Percentiles rank a stretch among this genome's conserved stretches.
These are phyloP conservation scores for Lordiphosa mommai DNA, from an alignment of 1,140 invertebrate species.

Conservation along the genomic window DNA sequence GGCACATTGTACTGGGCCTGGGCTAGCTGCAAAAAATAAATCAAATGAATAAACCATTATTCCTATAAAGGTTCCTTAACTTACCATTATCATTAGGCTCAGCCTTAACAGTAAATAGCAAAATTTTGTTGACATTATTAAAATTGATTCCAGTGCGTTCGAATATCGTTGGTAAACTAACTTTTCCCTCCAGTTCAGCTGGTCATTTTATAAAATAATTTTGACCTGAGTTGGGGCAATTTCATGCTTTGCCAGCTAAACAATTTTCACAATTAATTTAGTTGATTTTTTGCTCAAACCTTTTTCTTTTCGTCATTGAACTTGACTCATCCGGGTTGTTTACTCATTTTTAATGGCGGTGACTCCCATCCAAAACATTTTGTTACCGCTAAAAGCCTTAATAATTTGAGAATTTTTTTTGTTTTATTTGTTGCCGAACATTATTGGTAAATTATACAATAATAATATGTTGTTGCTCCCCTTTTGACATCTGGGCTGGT, in stretches of 20 bases:
- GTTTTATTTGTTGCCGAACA: conserved; percentile 53
- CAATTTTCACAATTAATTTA: conserved; percentile 33
- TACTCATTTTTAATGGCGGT: conserved; percentile 37
- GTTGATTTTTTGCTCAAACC: conserved; percentile 20
- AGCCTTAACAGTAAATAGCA: background rate
- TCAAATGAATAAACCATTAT: too few relatives aligned
- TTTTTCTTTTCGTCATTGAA: conserved; percentile 69
- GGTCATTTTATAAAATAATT: conserved; percentile 44
- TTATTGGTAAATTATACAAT: conserved; percentile 73
- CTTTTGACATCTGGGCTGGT: conserved; percentile 24
- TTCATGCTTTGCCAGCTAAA: conserved; percentile 47
- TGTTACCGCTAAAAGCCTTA: conserved; percentile 21
- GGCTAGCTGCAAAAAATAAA: conserved; percentile 11
- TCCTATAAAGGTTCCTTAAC: too few relatives aligned
- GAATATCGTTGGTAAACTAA: conserved; percentile 25
- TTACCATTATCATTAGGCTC: too few relatives aligned
- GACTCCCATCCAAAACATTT: conserved; percentile 38
- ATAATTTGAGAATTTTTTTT: conserved; percentile 45
- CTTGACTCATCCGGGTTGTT: conserved; percentile 69
- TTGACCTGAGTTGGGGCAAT: conserved; percentile 31
- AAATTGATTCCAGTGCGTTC: conserved; percentile 13
- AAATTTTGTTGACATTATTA: background rate
- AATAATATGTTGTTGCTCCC: conserved; percentile 34
- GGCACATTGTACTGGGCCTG: conserved; percentile 46
- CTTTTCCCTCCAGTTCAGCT: background rate